phyloP scores from a whole-genome alignment of 2,888 invertebrate genomes.

The Coleophora deauratella region DNA sequence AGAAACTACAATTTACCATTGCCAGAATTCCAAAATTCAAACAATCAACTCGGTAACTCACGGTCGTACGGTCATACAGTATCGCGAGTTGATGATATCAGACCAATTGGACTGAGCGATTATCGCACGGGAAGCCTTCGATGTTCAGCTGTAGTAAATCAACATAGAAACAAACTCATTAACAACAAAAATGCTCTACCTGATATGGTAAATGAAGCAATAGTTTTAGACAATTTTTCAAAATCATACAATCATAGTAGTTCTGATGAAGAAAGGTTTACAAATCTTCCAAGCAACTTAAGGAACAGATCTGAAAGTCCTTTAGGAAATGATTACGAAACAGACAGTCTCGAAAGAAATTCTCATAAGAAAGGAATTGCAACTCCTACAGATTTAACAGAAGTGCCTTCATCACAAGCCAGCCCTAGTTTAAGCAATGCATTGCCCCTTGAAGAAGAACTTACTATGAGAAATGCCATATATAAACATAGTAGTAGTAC shows the following conservation, averaged over 20 bases:
- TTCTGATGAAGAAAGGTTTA: conserved; percentile 59
- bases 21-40: conserved; percentile 43
- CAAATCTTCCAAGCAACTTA: conserved; percentile 22
- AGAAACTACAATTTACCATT: conserved; percentile 58
- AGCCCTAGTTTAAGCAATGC: conserved; percentile 83
- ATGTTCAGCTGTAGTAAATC: conserved; percentile 24
- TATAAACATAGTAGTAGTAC: conserved; percentile 78
- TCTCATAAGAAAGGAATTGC: conserved; percentile 65
- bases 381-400: conserved; percentile 77
- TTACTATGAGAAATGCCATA: conserved; percentile 85
- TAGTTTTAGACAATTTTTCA: conserved; percentile 68
- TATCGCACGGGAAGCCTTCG: conserved; percentile 35
- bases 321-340: conserved; percentile 78
- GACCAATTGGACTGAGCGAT: conserved; percentile 40
- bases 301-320: conserved; percentile 47
- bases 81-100: conserved; percentile 42
- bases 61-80: conserved; percentile 43
- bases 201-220: conserved; percentile 79
- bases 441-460: conserved; percentile 85
- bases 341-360: conserved; percentile 81
- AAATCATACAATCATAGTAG: conserved; percentile 54
- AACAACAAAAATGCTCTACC: conserved; percentile 61
- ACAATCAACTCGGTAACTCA: conserved; percentile 28
- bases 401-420: conserved; percentile 79
- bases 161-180: conserved; percentile 32